These are phyloP conservation scores for Oligia fasciuncula DNA, from an alignment of 2,888 invertebrate species.

Conservation along the genomic window DNA sequence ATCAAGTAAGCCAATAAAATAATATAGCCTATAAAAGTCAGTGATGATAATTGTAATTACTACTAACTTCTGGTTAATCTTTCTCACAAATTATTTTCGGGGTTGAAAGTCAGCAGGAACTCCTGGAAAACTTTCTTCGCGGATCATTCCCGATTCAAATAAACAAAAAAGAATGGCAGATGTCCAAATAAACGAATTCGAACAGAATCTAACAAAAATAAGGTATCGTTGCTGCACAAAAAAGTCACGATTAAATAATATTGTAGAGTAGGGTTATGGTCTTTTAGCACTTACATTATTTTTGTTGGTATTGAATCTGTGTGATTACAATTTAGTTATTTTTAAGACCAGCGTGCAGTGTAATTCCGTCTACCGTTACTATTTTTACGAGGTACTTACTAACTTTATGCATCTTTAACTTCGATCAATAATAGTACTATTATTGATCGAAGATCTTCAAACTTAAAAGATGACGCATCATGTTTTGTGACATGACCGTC, in stretches of 20 bases:
- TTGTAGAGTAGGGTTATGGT: too few species aligned
- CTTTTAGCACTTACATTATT: not conserved
- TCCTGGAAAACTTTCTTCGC: conserved; percentile 28
- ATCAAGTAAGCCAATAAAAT: not conserved
- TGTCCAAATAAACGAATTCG: not conserved
- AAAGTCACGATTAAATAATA: not conserved
- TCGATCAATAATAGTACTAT: too few species aligned
- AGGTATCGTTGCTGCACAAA: not conserved
- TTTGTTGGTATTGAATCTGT: not conserved
- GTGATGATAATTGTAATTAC: conserved; percentile 10
- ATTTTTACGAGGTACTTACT: not conserved
- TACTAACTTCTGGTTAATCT: conserved; percentile 28
- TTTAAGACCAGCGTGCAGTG: not conserved
- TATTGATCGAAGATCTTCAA: too few species aligned
- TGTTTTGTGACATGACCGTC: not conserved
- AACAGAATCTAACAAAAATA: not conserved
- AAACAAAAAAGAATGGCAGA: conserved; percentile 30
- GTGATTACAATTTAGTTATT: not conserved
- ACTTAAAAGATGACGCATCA: not conserved
- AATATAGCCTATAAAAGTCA: not conserved
- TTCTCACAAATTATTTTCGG: conserved; percentile 39
- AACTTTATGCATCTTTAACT: not conserved
- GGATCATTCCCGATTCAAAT: conserved; percentile 9
- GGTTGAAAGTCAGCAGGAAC: not conserved
- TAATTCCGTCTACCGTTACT: not conserved